Evolutionary conservation across 2,888 invertebrate species (phyloP).

Genomic region (Norana najaformis): DNA sequence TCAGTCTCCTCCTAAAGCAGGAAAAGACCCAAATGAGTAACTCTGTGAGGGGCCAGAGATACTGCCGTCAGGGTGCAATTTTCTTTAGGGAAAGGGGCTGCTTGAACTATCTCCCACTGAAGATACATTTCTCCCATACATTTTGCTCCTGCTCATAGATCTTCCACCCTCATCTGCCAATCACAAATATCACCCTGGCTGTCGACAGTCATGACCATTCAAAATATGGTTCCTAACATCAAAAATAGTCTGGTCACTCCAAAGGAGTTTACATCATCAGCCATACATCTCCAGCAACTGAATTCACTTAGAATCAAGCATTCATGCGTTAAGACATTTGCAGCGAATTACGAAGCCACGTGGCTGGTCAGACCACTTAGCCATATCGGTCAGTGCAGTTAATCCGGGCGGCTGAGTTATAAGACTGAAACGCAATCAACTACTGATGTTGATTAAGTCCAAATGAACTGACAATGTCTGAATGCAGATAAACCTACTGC

Average conservation of each 20-base stretch:
- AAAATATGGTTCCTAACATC: neutral
- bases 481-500: neutral
- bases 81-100: no score
- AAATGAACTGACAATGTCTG: neutral
- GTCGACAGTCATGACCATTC: neutral
- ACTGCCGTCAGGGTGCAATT: no score
- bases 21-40: neutral
- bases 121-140: neutral
- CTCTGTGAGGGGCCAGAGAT: neutral
- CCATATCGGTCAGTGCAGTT: neutral
- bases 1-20: neutral
- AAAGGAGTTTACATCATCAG: neutral
- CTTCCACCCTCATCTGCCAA: neutral
- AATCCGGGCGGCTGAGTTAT: neutral
- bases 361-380: neutral
- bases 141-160: neutral
- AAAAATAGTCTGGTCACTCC: neutral
- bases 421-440: neutral
- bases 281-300: neutral
- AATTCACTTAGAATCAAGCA: constrained; percentile 5
- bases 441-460: neutral
- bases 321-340: neutral
- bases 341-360: neutral
- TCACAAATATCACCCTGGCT: no score
- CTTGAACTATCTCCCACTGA: no score